Evolutionary conservation across 2,113 vertebrate species (phyloP), one percentile per base, ranked within the genome.

Genomic region (Pseudolaguvia tuberculata): DNA sequence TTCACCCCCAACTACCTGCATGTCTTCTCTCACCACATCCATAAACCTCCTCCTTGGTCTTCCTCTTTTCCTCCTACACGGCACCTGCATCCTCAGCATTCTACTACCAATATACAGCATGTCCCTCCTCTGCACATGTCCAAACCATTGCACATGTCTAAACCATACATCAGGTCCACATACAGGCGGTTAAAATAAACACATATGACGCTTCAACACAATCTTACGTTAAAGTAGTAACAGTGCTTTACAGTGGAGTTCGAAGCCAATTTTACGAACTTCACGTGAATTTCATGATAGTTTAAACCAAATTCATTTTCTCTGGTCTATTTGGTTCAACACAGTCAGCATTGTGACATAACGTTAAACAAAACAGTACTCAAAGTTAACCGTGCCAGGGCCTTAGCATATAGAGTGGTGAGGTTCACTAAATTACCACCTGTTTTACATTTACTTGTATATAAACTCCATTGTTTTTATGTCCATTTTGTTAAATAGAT

Each of bases 401-500:
- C 11, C 13, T 56, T 21, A 31, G 50, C 35, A 15, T 53, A 50
- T 56, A 65, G 39, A 31, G 45, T 35, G 25, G 15, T 35, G n/a
- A 57, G 45, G 31, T 35, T 15, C 15, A 27, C 29, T 27, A 53
- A 65, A 62, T 20, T 14, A 27, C 52, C 65, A 58, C 50, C 27
- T 53, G 50, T 52, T 66, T 66, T 73, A 21, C 14, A 67, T 67
- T 69, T 53, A 20, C 75, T 58, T 52, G 27, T 70, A 50, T 59
- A 50, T 61, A 78, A 71, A 70, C 47, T 50, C 59, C 23, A 7
- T 11, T 17, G 21, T 12, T 7, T 13, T 10, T 48, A 29, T 21
- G 55, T 61, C 67, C 59, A 71, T 51, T 29, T 75, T 21, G 56
- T 57, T 57, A 27, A 48, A 56, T 39, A 39, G 15, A 45, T 56